Base-by-base conservation (phyloP, 2,113 vertebrate species). In the Clupea harengus region DNA sequence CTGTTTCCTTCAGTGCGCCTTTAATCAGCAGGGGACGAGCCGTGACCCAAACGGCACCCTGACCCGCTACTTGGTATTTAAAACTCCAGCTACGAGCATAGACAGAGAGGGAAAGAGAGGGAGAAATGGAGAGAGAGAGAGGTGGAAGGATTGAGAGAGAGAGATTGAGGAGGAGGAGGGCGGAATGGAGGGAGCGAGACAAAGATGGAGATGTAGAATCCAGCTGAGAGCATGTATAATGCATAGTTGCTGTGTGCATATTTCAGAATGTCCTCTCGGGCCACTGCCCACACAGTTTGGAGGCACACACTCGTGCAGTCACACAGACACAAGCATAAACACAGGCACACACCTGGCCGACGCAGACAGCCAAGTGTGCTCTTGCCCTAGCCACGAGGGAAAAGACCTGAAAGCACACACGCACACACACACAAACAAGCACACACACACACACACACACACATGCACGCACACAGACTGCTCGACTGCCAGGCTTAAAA, bases 161-260 rank as follows among this genome's bases (percentile, higher is more conserved):
- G 60, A 25, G 4, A 25, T 1, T 25, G 6, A 2, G 81, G 64
- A 52, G 82, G 57, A 82, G 83, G 84, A 86, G 60, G 84, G 45
- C 81, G 17, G 45, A 25, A 64, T 47, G 44, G 50, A 54, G 86
- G 86, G 89, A 80, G 85, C 7, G 82, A 75, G 86, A 84, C 87
- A 91, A 89, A 93, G 92, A 88, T 90, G 89, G 91, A 89, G 90
- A 93, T 92, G 90, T 90, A 88, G 89, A 89, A 90, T 92, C 92
- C 92, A 92, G 91, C 94, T 94, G 91, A 89, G 91, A 72, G 25
- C 87, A 95, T 95, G 93, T 92, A 91, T 94, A 93, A 94, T 94
- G 91, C 92, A 94, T 93, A 85, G 87, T 78, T 88, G 90, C 89
- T 89, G 90, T 93, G 89, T 94, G 90, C 90, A 93, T 93, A 92